A percentile compares a stretch with the other conserved stretches of the same genome.
Evolutionary conservation across 2,113 vertebrate genomes (phyloP).

Genomic region (Centropristis striata): DNA sequence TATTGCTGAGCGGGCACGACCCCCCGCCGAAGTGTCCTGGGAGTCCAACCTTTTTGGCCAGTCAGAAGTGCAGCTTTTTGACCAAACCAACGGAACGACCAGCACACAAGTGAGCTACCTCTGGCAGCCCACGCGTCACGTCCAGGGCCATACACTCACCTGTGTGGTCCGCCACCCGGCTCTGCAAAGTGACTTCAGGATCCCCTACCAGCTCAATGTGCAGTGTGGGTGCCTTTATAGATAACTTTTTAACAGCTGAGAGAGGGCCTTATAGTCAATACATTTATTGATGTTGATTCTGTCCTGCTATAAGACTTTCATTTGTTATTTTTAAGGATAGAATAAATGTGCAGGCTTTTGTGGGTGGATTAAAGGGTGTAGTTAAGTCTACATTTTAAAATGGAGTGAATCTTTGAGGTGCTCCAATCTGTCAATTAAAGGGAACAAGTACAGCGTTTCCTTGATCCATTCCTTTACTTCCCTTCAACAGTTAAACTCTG

Average conservation of each 20-base stretch:
- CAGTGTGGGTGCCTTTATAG: constrained; percentile 88
- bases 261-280: not conserved
- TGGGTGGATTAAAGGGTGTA: not conserved
- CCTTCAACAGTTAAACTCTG: not conserved
- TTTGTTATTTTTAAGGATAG: not conserved
- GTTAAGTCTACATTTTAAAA: not conserved
- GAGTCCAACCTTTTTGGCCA: constrained; percentile 92
- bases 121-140: constrained; percentile 92
- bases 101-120: constrained; percentile 93
- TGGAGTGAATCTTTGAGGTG: not conserved
- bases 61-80: constrained; percentile 88
- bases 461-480: not conserved
- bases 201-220: constrained; percentile 92
- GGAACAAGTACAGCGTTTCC: not conserved
- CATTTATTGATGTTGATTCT: not conserved
- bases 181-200: constrained; percentile 91
- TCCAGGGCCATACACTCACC: constrained; percentile 91
- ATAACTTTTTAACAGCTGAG: not conserved
- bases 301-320: not conserved
- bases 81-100: constrained; percentile 92
- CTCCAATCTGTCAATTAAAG: not conserved
- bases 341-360: not conserved
- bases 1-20: constrained; percentile 93
- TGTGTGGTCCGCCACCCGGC: constrained; percentile 95
- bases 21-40: constrained; percentile 93